phyloP scores from a whole-genome alignment of 1,140 invertebrate species.

The Drosophila santomea region DNA sequence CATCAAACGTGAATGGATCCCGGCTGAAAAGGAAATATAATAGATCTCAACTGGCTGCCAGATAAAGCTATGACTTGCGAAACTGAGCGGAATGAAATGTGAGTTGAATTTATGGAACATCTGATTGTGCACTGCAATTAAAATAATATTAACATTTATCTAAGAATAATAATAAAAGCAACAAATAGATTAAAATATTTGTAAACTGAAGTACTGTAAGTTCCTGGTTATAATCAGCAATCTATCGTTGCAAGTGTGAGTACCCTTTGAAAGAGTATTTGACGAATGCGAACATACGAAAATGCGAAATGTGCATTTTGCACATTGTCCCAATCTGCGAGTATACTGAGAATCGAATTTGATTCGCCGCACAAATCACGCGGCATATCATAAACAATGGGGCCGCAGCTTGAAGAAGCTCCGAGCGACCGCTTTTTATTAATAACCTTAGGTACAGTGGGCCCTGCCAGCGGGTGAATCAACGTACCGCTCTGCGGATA shows the following conservation, averaged over 20 bases:
- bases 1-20: background rate
- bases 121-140: background rate
- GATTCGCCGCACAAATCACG: constrained; percentile 27
- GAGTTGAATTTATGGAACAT: background rate
- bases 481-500: background rate
- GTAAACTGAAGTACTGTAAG: too few relatives aligned
- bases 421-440: constrained; percentile 36
- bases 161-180: too few relatives aligned
- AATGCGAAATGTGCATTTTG: constrained; percentile 21
- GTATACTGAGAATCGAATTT: constrained; percentile 14
- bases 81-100: background rate
- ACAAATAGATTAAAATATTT: too few relatives aligned
- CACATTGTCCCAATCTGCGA: constrained; percentile 7
- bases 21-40: background rate
- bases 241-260: too few relatives aligned
- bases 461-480: constrained; percentile 1
- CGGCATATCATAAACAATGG: constrained; percentile 26
- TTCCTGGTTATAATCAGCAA: too few relatives aligned
- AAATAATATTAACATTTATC: background rate
- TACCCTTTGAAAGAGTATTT: background rate
- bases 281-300: constrained; percentile 3
- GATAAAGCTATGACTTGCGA: background rate
- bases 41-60: background rate
- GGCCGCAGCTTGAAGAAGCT: constrained; percentile 15
- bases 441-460: constrained; percentile 46